Evolutionary conservation across 2,113 vertebrate species (phyloP).

Genomic region (Apistogramma diplotaenia): DNA sequence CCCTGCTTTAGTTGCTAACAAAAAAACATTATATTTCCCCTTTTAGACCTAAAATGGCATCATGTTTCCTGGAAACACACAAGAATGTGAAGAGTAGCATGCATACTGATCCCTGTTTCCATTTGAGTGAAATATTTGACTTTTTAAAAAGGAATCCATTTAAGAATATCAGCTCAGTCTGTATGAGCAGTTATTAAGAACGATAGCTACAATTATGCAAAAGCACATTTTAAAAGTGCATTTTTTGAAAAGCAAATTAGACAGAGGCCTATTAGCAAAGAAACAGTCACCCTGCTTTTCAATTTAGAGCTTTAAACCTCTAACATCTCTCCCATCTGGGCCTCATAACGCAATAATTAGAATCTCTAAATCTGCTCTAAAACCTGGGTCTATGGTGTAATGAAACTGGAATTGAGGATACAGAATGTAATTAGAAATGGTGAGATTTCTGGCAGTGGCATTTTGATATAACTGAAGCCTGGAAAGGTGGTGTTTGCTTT

Average conservation of each 20-base stretch:
- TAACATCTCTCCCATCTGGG: neutral
- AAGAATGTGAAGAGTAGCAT: too few species aligned
- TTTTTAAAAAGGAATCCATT: too few species aligned
- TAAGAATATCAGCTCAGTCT: too few species aligned
- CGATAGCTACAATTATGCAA: neutral
- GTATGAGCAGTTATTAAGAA: neutral
- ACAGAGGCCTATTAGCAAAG: neutral
- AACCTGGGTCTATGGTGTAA: neutral
- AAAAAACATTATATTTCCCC: too few species aligned
- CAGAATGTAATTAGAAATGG: neutral
- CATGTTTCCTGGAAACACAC: too few species aligned
- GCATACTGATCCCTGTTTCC: too few species aligned
- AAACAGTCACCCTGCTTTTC: neutral
- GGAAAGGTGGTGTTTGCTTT: neutral
- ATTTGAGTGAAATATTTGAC: too few species aligned
- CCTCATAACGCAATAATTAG: neutral
- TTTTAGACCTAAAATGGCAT: too few species aligned
- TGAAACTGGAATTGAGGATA: neutral
- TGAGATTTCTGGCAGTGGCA: neutral
- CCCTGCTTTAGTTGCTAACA: too few species aligned
- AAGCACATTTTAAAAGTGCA: too few species aligned
- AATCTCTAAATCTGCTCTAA: neutral
- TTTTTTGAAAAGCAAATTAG: neutral
- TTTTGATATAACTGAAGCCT: neutral
- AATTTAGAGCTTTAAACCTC: neutral